phyloP scores from a whole-genome alignment of 2,797 vertebrate species.

The Aratinga solstitialis region DNA sequence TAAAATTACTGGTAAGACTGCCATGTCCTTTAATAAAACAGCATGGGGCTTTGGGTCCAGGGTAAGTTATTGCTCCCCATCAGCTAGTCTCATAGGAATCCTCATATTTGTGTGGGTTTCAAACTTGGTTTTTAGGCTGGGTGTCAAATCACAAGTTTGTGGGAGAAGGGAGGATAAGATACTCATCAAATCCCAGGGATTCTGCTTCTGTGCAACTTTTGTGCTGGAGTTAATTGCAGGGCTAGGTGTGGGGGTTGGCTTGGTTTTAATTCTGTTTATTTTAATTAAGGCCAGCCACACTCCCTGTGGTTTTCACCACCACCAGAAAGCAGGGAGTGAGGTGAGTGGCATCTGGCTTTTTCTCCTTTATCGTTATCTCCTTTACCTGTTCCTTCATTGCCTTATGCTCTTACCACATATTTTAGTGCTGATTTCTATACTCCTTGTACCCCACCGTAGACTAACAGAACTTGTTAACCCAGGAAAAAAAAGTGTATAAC shows the following conservation, averaged over 20 bases:
- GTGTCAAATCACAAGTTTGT: background rate
- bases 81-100: background rate
- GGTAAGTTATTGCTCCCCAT: background rate
- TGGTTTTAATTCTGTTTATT: rapidly evolving
- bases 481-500: background rate
- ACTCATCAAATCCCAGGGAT: background rate
- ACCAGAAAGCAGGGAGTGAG: background rate
- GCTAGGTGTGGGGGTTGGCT: background rate
- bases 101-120: background rate
- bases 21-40: background rate
- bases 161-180: background rate
- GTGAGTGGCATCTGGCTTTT: background rate
- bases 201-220: background rate
- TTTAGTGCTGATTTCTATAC: background rate
- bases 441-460: background rate
- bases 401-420: background rate
- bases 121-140: background rate
- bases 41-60: background rate
- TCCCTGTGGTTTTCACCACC: background rate
- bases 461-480: background rate
- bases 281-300: background rate
- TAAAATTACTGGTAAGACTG: background rate
- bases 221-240: background rate
- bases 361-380: background rate
- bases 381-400: rapidly evolving